Conservation (phyloP, 2,113 vertebrate species). For the Sminthopsis crassicaudata region DNA sequence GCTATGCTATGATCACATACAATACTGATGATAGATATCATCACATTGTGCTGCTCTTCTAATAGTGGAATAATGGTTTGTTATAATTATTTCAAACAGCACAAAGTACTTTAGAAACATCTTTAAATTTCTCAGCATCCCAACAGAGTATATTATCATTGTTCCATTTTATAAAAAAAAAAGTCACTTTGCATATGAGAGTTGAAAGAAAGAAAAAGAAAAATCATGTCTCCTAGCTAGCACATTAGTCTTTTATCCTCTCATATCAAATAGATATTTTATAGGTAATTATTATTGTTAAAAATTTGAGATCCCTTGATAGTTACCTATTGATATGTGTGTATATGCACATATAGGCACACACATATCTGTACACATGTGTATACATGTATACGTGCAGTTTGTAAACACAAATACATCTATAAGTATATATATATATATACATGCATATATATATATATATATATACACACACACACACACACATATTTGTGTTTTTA, state of each 20-base stretch:
- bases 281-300: conserved; percentile 50
- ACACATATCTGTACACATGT: neutral
- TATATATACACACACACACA: neutral
- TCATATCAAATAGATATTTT: conserved; percentile 28
- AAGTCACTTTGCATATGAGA: conserved; percentile 38
- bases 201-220: conserved; percentile 26
- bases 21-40: conserved; percentile 13
- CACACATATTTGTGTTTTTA: too few relatives aligned
- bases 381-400: neutral
- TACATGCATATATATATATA: too few relatives aligned
- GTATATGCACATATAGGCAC: conserved; percentile 1
- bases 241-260: neutral
- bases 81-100: neutral
- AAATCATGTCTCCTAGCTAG: neutral
- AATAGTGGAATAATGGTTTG: conserved; percentile 66
- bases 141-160: conserved; percentile 32
- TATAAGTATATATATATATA: neutral
- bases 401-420: neutral
- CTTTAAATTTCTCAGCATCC: conserved; percentile 65
- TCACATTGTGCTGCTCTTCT: conserved; percentile 42
- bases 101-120: conserved; percentile 74
- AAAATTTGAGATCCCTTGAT: conserved; percentile 69
- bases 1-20: conserved; percentile 32
- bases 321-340: conserved; percentile 62
- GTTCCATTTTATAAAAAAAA: conserved; percentile 27